Conservation (phyloP, 2,113 vertebrate genomes). For the Rhea americana region DNA sequence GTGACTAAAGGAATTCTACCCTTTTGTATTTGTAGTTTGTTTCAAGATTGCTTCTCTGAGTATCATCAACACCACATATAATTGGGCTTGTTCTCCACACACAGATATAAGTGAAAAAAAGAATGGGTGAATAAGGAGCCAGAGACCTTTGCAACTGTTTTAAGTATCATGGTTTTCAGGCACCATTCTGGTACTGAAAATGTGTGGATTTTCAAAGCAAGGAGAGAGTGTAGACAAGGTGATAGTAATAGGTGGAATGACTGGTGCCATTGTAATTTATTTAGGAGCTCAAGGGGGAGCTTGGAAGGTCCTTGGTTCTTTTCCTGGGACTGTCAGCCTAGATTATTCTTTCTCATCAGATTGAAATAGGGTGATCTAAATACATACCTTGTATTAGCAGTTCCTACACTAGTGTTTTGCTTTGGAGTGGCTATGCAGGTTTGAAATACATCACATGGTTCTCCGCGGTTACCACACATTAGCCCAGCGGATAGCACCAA, state of each 20-base stretch:
- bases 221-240: too few species aligned
- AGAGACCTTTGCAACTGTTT: too few species aligned
- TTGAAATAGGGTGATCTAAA: neutral
- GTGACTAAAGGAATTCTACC: neutral
- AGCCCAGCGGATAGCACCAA: neutral
- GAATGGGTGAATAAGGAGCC: too few species aligned
- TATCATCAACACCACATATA: too few species aligned
- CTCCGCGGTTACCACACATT: too few species aligned
- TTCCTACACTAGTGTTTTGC: too few species aligned
- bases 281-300: neutral
- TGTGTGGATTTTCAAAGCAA: too few species aligned
- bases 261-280: neutral
- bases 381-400: too few species aligned
- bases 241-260: neutral
- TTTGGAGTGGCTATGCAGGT: neutral
- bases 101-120: too few species aligned
- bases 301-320: neutral
- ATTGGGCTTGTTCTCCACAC: too few species aligned
- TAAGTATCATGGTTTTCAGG: neutral
- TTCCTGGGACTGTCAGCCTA: neutral
- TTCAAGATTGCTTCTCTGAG: too few species aligned
- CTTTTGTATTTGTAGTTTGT: neutral
- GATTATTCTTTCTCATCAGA: neutral
- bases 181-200: neutral
- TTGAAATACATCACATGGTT: neutral